These are phyloP conservation scores for Cenopis cana DNA, from an alignment of 2,888 invertebrate genomes.

Conservation along the genomic window DNA sequence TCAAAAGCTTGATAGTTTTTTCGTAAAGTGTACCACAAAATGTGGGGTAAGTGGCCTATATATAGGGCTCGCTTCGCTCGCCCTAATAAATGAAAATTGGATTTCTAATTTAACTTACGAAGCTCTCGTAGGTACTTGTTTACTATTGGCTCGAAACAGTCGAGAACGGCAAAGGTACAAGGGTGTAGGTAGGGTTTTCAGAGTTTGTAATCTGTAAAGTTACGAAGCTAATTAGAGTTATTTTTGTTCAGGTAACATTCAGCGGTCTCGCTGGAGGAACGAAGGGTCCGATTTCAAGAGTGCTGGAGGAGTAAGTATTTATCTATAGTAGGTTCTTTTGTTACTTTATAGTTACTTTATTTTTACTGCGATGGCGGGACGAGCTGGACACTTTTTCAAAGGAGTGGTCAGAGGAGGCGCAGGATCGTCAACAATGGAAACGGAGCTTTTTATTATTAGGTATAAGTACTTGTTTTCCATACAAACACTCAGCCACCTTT, in stretches of 20 bases:
- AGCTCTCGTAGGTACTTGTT: neutral
- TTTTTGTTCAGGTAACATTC: conserved; percentile 34
- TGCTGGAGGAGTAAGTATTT: conserved; percentile 42
- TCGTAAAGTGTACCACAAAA: no score
- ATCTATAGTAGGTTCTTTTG: neutral
- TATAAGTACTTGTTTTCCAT: no score
- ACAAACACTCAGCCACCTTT: no score
- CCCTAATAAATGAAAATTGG: neutral
- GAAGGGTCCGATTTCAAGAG: conserved; percentile 31
- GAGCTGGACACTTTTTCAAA: no score
- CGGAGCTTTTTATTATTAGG: no score
- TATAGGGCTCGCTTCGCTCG: no score
- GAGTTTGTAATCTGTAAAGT: conserved; percentile 17
- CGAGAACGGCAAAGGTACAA: neutral
- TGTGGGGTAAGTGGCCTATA: no score
- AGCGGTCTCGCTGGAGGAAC: conserved; percentile 6
- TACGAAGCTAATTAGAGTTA: conserved; percentile 24
- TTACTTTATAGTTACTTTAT: no score
- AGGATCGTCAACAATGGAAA: no score
- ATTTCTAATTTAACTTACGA: neutral
- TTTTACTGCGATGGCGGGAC: no score
- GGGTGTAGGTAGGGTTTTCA: conserved; percentile 1
- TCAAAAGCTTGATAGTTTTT: no score
- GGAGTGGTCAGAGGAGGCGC: no score
- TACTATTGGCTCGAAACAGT: neutral